Evolutionary conservation across 2,888 invertebrate genomes (phyloP), one percentile per base, ranked within the genome.

Genomic region (Drosophila birchii): DNA sequence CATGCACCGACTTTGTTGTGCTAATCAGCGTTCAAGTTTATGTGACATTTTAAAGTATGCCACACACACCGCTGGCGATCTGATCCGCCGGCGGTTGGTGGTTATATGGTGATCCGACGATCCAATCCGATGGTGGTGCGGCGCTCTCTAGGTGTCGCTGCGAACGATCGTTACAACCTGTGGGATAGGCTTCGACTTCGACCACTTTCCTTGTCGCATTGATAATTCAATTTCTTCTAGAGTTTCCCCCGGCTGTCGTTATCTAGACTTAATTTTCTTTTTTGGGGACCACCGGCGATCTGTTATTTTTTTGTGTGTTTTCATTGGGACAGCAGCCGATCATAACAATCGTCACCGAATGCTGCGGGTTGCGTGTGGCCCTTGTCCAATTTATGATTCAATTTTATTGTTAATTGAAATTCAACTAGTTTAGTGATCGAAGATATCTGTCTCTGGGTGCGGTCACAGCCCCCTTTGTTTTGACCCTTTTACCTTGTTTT

Each of bases 391-490:
- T 89, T 86, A 88, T 88, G 89, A 72, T 88, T 89, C 84, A 88
- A 86, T 88, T 86, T 86, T 86, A 89, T 86, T 89, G 86, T 89
- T 88, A 89, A 86, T 88, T 90, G 90, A 89, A 88, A 88, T 72
- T 78, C 90, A 86, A 90, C 86, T 86, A 89, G 86, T 89, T 89
- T 88, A 88, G 84, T 89, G 68, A 76, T 83, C 78, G 75, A 58
- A 60, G 32, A n/a, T 53, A 47, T 47, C 41, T 26, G 38, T 44
- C 45, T 47, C 41, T 47, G 79, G 74, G 81, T 58, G 76, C 71
- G 78, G 78, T 67, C 70, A 47, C 49, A 60, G 58, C 62, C 68
- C 49, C 62, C 34, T 49, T 67, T 69, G 29, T 53, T 55, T 59
- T 59, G 67, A 53, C 63, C 61, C 54, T 43, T 49, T 53, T 49